A percentile compares a stretch with the other conserved stretches of the same genome.
phyloP scores from a whole-genome alignment of 2,888 invertebrate genomes.

The Rhogogaster chlorosoma region DNA sequence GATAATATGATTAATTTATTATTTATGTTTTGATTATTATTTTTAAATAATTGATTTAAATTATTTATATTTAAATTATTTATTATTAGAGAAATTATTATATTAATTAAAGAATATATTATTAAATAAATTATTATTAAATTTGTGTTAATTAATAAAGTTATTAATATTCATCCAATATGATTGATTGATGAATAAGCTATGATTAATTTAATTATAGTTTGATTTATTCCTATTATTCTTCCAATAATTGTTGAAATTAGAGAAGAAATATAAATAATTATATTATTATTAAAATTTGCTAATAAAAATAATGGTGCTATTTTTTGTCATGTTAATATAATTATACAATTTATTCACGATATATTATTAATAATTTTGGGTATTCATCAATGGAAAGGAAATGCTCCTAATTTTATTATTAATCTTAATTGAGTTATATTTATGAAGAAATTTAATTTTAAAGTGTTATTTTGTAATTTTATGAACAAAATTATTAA shows the following conservation, averaged over 20 bases:
- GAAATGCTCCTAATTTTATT: slow-evolving; percentile 81
- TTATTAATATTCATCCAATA: slow-evolving; percentile 80
- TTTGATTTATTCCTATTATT: slow-evolving; percentile 80
- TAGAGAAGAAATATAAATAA: slow-evolving; percentile 78
- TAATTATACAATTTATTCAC: slow-evolving; percentile 80
- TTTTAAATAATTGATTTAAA: slow-evolving; percentile 80
- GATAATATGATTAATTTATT: slow-evolving; percentile 79
- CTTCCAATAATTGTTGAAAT: slow-evolving; percentile 79
- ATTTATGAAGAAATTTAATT: slow-evolving; percentile 60
- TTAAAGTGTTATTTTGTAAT: slow-evolving; percentile 72
- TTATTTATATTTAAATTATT: slow-evolving; percentile 78
- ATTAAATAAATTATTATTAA: slow-evolving; percentile 76
- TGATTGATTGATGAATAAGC: slow-evolving; percentile 84
- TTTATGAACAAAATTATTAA: slow-evolving; percentile 66
- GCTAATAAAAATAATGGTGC: slow-evolving; percentile 81
- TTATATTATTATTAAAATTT: slow-evolving; percentile 76
- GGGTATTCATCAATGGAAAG: slow-evolving; percentile 83
- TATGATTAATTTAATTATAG: slow-evolving; percentile 81
- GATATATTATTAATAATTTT: slow-evolving; percentile 81
- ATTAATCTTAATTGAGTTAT: slow-evolving; percentile 73
- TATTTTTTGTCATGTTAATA: slow-evolving; percentile 85
- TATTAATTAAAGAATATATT: slow-evolving; percentile 78
- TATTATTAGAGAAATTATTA: slow-evolving; percentile 78
- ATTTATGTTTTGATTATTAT: slow-evolving; percentile 73
- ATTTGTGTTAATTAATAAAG: slow-evolving; percentile 78